Base-by-base conservation (phyloP, 2,888 invertebrate species). In the Tetragnatha montana region DNA sequence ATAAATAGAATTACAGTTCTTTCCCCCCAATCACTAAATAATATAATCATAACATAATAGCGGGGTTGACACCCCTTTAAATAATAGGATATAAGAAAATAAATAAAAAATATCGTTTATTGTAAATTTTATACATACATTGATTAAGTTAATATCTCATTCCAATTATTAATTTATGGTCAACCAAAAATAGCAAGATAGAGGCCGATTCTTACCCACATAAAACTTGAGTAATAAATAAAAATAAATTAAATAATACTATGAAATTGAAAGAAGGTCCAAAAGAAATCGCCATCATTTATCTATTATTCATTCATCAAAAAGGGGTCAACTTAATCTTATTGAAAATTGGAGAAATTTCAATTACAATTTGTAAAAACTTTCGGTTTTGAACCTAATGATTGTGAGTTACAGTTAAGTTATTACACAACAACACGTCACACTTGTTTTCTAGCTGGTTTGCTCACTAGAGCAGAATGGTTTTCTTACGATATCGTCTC, bases 201-300 rank as follows among this genome's bases (percentile, higher is more conserved):
- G 6, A n/a, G 10, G 21, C 73, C 22, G 10, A 70, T 68, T 81
- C 89, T 89, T 47, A 89, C 89, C 89, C 89, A 21, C 81, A 85
- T 60, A 89, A 71, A 60, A 85, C 81, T 12, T 85, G 85, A 19
- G 85, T 81, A 68, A 89, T 79, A 85, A 89, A 84, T 70, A 89
- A 22, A n/a, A 89, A 85, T 81, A 89, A 85, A 85, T 85, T 85
- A 78, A 85, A 14, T 19, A 89, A 7, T 19, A 68, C 51, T 78
- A 89, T 76, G 68, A 51, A 60, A 71, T 81, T 85, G n/a, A 89
- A 49, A 7, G 81, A 89, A 12, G 70, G 47, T 12, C 70, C 75
- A 70, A 69, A 12, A 35, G 35, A 60, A 22, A 81, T 60, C 22
- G 51, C 75, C 81, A 85, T 89, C 47, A n/a, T 17, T 60, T 17